Evolutionary conservation across 2,113 vertebrate genomes (phyloP), one percentile per base, ranked within the genome.

Genomic region (Amphiprion ocellaris): DNA sequence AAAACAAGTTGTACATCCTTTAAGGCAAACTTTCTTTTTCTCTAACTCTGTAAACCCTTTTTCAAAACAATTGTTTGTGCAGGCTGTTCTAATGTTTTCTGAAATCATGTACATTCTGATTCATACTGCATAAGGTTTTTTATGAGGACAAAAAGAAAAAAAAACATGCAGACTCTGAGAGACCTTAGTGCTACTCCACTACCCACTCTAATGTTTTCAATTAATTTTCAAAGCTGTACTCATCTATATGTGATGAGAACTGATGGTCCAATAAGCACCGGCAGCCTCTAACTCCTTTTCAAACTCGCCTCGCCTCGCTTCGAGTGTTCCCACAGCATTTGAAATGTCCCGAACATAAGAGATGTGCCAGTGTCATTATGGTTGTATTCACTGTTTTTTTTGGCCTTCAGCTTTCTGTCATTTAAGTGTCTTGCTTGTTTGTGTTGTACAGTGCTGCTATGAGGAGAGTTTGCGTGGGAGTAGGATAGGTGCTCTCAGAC

Each of bases 391-490:
- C 28, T 55, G 77, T 44, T 53, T 24, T 37, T 52, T 84, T 84
- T 61, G 69, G 62, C 77, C 82, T 79, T 69, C 41, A 47, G 16
- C 30, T 82, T 61, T 47, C 6, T 24, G 64, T 82, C 26, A 19
- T 46, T 80, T n/a, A 59, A 80, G 77, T 71, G 73, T 52, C 53
- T 79, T 41, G 46, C 39, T 23, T 54, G 50, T 69, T 79, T 79
- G 52, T 78, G 83, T 75, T 65, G 61, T 65, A 19, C 2, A 72
- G 55, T 72, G 77, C 74, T 69, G 62, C 67, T 81, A 26, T 49
- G 54, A 78, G 62, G 54, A 16, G 72, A 80, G 50, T 70, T 73
- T 77, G 87, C 70, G 90, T 90, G 26, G 90, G 92, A 80, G 91
- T 75, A n/a, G 50, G 49, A 58, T 41, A 77, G 76, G 83, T 82